Percentiles rank a stretch among this genome's conserved stretches.
Evolutionary conservation across 2,797 vertebrate species (phyloP).

Genomic region (Tenualosa ilisha): DNA sequence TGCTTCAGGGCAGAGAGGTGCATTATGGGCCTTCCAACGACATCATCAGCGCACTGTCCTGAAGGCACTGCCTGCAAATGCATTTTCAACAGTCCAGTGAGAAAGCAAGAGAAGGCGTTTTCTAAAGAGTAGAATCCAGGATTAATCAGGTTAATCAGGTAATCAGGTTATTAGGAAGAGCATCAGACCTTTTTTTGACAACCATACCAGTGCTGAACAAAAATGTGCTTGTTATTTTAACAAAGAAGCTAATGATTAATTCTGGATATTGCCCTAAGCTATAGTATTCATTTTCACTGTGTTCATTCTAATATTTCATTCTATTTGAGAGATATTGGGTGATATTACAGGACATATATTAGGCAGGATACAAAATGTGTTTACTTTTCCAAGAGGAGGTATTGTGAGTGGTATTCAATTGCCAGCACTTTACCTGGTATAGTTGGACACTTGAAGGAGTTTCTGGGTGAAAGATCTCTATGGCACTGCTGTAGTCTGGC

Average conservation of each 20-base stretch:
- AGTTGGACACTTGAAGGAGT: conserved; percentile 82
- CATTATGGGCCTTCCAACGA: conserved; percentile 85
- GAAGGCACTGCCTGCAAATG: conserved; percentile 81
- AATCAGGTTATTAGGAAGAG: background rate
- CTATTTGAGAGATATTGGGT: background rate
- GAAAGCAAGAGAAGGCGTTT: background rate
- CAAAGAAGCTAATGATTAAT: background rate
- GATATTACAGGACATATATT: background rate
- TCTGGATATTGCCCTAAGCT: background rate
- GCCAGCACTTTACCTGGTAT: conserved; percentile 80
- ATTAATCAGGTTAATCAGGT: no score
- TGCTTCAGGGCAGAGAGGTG: conserved; percentile 89
- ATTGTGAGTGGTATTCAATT: background rate
- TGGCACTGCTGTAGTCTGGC: conserved; percentile 77
- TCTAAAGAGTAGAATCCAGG: background rate
- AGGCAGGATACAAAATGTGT: no score
- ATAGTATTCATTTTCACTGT: no score
- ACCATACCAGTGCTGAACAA: background rate
- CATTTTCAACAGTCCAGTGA: background rate
- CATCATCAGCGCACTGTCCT: conserved; percentile 77
- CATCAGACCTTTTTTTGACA: no score
- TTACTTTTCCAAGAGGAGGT: background rate
- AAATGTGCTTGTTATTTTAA: background rate
- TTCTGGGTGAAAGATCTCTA: conserved; percentile 77
- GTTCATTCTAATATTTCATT: no score